phyloP scores from a whole-genome alignment of 2,113 vertebrate genomes.

The Grus americana region DNA sequence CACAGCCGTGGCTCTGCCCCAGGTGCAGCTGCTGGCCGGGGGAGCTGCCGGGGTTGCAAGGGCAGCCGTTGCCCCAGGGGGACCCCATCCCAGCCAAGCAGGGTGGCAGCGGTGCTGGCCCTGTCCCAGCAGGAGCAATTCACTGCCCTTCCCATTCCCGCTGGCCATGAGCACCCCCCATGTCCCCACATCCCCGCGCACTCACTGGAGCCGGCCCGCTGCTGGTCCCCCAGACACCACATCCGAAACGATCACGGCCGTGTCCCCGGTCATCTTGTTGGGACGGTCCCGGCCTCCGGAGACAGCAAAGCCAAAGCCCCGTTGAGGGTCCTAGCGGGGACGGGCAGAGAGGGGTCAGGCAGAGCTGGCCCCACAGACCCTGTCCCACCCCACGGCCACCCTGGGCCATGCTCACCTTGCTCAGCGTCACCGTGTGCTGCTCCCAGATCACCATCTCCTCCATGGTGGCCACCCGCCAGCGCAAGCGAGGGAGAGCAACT shows the following conservation, averaged over 20 bases:
- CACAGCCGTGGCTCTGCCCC: not conserved
- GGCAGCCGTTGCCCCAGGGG: not conserved
- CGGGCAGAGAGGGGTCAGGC: not conserved
- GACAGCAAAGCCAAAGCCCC: constrained; percentile 92
- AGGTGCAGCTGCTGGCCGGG: rapidly evolving
- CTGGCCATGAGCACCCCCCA: rapidly evolving
- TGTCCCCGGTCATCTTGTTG: constrained; percentile 69
- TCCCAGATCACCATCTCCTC: constrained; percentile 97
- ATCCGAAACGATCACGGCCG: constrained; percentile 85
- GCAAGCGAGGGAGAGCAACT: not conserved
- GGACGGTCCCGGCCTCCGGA: constrained; percentile 87
- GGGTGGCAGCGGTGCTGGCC: not conserved
- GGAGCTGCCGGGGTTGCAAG: not conserved
- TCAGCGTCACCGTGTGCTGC: constrained; percentile 88
- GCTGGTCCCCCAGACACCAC: constrained; percentile 89
- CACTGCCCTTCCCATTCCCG: not conserved
- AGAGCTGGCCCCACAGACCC: not conserved
- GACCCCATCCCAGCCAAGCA: not conserved
- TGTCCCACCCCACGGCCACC: rapidly evolving
- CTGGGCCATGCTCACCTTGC: constrained; percentile 75
- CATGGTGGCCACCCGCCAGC: constrained; percentile 81
- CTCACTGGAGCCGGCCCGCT: constrained; percentile 89
- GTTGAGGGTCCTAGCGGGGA: constrained; percentile 80
- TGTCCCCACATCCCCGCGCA: not conserved
- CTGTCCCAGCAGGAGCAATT: not conserved